These are phyloP conservation scores for Drusus annulatus DNA, from an alignment of 1,140 invertebrate genomes.

Conservation along the genomic window DNA sequence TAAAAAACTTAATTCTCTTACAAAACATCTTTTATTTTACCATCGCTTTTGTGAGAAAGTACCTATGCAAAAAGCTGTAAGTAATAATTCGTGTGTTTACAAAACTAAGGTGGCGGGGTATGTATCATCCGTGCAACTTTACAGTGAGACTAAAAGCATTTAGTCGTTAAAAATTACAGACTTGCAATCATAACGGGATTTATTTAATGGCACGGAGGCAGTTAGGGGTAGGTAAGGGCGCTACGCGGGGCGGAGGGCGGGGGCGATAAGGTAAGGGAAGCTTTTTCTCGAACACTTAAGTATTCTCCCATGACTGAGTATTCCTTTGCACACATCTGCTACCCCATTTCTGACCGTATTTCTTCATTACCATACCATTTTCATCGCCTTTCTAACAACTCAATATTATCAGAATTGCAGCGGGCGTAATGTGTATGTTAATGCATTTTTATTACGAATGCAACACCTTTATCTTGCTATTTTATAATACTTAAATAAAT, in stretches of 20 bases:
- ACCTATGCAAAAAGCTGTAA: too few species aligned
- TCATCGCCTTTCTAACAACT: slow-evolving; percentile 32
- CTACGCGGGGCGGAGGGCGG: background rate
- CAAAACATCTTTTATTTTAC: too few species aligned
- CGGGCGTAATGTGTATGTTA: background rate
- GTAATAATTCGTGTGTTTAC: too few species aligned
- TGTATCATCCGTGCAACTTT: slow-evolving; percentile 40
- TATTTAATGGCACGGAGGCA: slow-evolving; percentile 53
- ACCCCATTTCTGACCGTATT: slow-evolving; percentile 50
- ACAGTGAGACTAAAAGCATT: slow-evolving; percentile 57
- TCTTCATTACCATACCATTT: slow-evolving; percentile 54
- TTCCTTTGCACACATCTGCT: slow-evolving; percentile 52
- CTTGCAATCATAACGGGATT: slow-evolving; percentile 59
- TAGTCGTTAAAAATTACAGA: slow-evolving; percentile 60
- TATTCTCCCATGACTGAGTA: slow-evolving; percentile 21
- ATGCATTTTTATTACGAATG: slow-evolving; percentile 3
- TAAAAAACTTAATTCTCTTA: too few species aligned
- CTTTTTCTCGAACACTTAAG: slow-evolving; percentile 39
- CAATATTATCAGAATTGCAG: slow-evolving; percentile 2
- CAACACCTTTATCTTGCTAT: background rate
- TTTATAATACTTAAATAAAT: too few species aligned
- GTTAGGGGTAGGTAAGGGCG: background rate
- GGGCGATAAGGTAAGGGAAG: slow-evolving; percentile 12
- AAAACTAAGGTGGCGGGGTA: background rate
- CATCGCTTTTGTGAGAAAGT: too few species aligned